phyloP scores from a whole-genome alignment of 2,797 vertebrate genomes.

The Perodicticus potto region DNA sequence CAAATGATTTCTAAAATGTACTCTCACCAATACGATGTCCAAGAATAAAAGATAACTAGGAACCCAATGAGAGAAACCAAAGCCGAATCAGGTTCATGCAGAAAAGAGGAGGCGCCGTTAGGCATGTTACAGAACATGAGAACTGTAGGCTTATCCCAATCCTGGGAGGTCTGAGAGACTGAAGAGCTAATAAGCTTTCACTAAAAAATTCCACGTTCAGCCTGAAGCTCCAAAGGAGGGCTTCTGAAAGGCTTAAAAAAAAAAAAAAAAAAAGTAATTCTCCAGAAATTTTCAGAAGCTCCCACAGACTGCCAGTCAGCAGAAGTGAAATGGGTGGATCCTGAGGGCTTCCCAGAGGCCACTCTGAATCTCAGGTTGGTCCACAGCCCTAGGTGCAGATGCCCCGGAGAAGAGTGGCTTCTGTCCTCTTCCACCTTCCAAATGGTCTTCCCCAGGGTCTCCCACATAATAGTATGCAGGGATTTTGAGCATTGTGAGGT shows the following conservation, averaged over 20 bases:
- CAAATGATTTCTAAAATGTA: slow-evolving; percentile 32
- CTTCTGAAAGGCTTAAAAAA: not conserved
- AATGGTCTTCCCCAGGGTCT: not conserved
- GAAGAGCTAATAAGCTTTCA: not conserved
- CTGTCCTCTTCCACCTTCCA: not conserved
- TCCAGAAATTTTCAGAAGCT: not conserved
- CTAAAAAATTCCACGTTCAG: not conserved
- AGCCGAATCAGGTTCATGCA: not conserved
- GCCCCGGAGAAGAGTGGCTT: not conserved
- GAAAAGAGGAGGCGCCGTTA: not conserved
- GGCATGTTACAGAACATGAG: not conserved
- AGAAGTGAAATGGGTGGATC: slow-evolving; percentile 28
- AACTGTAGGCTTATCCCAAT: not conserved
- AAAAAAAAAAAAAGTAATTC: not conserved
- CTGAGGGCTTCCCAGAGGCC: not conserved
- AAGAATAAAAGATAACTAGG: not conserved
- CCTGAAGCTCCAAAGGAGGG: not conserved
- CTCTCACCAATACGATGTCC: not conserved
- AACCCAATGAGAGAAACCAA: not conserved
- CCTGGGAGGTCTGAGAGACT: not conserved
- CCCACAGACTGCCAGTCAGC: not conserved
- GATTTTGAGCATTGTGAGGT: not conserved
- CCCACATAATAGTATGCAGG: not conserved
- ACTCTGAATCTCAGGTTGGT: not conserved
- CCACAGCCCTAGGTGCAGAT: not conserved